These are phyloP conservation scores for Trichopria drosophilae DNA, from an alignment of 2,888 invertebrate species.

Conservation along the genomic window DNA sequence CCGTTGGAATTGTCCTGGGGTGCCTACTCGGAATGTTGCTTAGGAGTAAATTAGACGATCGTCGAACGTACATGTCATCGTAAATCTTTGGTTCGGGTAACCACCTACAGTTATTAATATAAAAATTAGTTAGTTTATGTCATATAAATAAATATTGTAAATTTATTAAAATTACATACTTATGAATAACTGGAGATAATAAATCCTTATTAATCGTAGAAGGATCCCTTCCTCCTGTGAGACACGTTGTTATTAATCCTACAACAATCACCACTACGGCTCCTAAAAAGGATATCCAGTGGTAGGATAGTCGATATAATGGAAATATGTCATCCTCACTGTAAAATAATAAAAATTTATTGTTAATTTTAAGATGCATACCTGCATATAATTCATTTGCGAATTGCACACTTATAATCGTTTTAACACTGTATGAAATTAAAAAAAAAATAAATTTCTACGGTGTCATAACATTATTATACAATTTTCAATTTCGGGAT, in stretches of 20 bases:
- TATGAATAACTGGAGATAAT: constrained; percentile 65
- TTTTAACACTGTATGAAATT: no score
- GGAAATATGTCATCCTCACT: constrained; percentile 66
- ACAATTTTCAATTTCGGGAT: no score
- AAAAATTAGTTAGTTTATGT: no score
- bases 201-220: constrained; percentile 63
- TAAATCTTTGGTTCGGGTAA: constrained; percentile 41
- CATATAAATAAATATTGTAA: constrained; percentile 12
- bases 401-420: no score
- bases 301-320: constrained; percentile 76
- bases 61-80: constrained; percentile 19
- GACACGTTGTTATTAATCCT: constrained; percentile 68
- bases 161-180: constrained; percentile 47
- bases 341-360: constrained; percentile 17
- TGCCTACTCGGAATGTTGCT: not conserved
- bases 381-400: constrained; percentile 30
- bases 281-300: constrained; percentile 80
- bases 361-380: not conserved
- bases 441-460: no score
- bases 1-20: no score
- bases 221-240: constrained; percentile 62
- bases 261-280: constrained; percentile 68
- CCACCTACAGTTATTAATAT: constrained; percentile 45
- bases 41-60: constrained; percentile 19
- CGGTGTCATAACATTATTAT: no score